Conservation (phyloP, 2,113 vertebrate genomes). For the Datnioides undecimradiatus region DNA sequence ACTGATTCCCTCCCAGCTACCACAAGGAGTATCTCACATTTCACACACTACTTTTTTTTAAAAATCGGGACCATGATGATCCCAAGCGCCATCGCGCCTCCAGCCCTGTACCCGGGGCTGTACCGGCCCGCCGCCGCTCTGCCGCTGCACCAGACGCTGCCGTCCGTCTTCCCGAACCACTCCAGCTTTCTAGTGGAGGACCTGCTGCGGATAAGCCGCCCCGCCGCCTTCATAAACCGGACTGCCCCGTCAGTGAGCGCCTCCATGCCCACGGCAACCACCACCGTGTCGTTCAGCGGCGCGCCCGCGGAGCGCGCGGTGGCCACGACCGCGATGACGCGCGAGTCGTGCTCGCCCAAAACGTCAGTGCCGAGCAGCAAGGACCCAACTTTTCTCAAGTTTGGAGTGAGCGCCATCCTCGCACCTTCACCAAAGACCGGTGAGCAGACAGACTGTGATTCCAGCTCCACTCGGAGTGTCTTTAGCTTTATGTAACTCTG, state of each 20-base stretch:
- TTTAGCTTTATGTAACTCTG: neutral
- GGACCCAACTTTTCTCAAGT: slow-evolving; percentile 93
- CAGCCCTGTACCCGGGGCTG: slow-evolving; percentile 92
- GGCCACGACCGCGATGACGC: slow-evolving; percentile 68
- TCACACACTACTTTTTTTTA: slow-evolving; percentile 13
- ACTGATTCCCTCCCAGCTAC: slow-evolving; percentile 58
- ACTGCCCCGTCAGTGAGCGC: slow-evolving; percentile 77
- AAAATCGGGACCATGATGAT: slow-evolving; percentile 91
- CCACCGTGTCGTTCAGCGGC: slow-evolving; percentile 78
- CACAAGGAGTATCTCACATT: slow-evolving; percentile 69
- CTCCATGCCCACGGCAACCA: slow-evolving; percentile 82
- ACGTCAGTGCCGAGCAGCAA: slow-evolving; percentile 76
- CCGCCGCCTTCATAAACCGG: slow-evolving; percentile 86
- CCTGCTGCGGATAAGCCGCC: slow-evolving; percentile 92
- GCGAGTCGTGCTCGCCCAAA: slow-evolving; percentile 86
- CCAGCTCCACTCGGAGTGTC: neutral
- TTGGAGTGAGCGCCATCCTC: slow-evolving; percentile 96
- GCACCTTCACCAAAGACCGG: slow-evolving; percentile 90
- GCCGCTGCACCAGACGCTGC: slow-evolving; percentile 89
- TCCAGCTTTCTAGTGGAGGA: slow-evolving; percentile 97
- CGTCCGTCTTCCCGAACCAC: slow-evolving; percentile 87
- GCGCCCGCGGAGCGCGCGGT: slow-evolving; percentile 74
- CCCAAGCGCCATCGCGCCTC: slow-evolving; percentile 92
- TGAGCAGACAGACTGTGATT: slow-evolving; percentile 73
- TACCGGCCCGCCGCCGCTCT: slow-evolving; percentile 91